Evolutionary conservation across 53 echinoderm and acorn worm species (phyloP).

Genomic region (Pentamera pediparva): DNA sequence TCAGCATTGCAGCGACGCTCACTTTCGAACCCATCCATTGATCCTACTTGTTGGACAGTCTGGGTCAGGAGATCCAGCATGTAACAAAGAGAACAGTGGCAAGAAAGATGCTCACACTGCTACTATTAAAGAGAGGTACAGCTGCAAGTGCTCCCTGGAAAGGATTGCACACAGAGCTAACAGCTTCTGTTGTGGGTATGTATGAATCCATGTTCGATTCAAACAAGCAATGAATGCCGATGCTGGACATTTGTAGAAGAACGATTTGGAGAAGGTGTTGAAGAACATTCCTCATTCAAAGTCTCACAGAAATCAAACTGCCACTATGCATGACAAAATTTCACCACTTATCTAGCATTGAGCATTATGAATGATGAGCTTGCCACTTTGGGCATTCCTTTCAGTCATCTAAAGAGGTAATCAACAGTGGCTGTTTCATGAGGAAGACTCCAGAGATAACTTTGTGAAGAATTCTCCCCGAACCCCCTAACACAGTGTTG

Average conservation of each 20-base stretch:
- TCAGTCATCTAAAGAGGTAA: constrained; percentile 11
- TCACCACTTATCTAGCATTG: constrained; percentile 5
- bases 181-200: not conserved
- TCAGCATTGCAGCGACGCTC: too few relatives aligned
- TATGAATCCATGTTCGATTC: not conserved
- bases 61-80: too few relatives aligned
- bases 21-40: too few relatives aligned
- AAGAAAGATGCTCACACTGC: too few relatives aligned
- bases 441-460: constrained; percentile 60
- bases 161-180: not conserved
- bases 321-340: not conserved
- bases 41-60: too few relatives aligned
- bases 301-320: too few relatives aligned
- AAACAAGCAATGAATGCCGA: not conserved
- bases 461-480: constrained; percentile 48
- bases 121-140: too few relatives aligned
- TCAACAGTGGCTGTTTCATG: constrained; percentile 56
- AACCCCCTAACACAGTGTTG: too few relatives aligned
- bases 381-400: not conserved
- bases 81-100: too few relatives aligned
- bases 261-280: not conserved
- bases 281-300: not conserved
- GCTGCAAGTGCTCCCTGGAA: too few relatives aligned
- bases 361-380: constrained; percentile 8
- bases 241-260: too few relatives aligned